Evolutionary conservation across 2,888 invertebrate genomes (phyloP).

Genomic region (Odontocerum albicorne): DNA sequence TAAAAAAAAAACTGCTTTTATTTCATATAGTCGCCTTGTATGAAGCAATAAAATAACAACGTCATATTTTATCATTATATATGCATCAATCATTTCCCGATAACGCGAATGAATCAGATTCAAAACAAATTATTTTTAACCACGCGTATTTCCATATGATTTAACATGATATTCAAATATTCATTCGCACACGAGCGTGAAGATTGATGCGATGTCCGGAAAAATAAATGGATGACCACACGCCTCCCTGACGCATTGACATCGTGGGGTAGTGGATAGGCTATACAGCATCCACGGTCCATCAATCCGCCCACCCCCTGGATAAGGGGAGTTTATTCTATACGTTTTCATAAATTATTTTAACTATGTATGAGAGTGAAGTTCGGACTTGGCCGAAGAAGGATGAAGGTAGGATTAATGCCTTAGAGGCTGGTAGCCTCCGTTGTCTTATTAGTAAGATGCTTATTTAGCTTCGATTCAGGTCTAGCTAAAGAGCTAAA

Average conservation of each 20-base stretch:
- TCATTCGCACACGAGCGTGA: conserved; percentile 7
- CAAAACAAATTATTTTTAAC: background rate
- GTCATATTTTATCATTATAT: background rate
- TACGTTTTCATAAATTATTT: too few relatives aligned
- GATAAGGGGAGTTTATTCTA: too few relatives aligned
- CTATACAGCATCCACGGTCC: background rate
- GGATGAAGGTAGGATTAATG: too few relatives aligned
- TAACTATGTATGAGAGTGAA: too few relatives aligned
- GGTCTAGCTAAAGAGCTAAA: too few relatives aligned
- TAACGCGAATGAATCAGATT: background rate
- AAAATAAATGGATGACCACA: conserved; percentile 11
- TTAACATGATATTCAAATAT: conserved; percentile 20
- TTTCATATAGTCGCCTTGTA: too few relatives aligned
- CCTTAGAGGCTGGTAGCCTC: too few relatives aligned
- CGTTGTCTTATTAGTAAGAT: too few relatives aligned
- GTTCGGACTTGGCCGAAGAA: too few relatives aligned
- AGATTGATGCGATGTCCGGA: conserved; percentile 13
- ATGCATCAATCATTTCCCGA: background rate
- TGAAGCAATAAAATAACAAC: too few relatives aligned
- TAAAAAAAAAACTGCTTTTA: too few relatives aligned
- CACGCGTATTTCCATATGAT: conserved; percentile 6
- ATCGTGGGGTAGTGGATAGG: background rate
- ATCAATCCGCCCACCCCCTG: background rate
- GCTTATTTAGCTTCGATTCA: too few relatives aligned
- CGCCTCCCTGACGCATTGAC: conserved; percentile 17